phyloP scores from a whole-genome alignment of 2,113 vertebrate species.

The Lathamus discolor region DNA sequence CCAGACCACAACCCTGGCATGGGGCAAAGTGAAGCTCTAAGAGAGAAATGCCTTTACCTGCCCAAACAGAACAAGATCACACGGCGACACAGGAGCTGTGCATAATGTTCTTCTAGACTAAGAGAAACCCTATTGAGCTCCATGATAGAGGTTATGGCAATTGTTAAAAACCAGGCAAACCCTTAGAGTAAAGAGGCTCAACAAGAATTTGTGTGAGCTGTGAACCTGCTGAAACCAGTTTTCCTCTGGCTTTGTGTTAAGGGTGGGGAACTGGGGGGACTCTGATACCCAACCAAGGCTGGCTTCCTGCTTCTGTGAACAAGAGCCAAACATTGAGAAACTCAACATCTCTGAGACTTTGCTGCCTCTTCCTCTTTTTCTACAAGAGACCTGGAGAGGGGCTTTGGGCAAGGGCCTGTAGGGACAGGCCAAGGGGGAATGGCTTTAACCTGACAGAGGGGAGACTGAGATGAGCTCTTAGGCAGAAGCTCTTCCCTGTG shows the following conservation, averaged over 20 bases:
- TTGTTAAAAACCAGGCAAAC: fast-evolving
- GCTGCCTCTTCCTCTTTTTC: not conserved
- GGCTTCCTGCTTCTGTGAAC: fast-evolving
- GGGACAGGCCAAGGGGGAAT: too few species aligned
- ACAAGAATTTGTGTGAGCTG: not conserved
- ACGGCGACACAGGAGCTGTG: not conserved
- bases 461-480: too few species aligned
- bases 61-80: not conserved
- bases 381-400: too few species aligned
- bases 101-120: fast-evolving
- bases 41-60: not conserved
- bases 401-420: too few species aligned
- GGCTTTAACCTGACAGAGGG: too few species aligned
- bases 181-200: not conserved
- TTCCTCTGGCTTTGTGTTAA: not conserved
- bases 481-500: too few species aligned
- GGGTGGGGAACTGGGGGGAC: not conserved
- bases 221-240: not conserved
- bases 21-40: fast-evolving
- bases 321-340: not conserved
- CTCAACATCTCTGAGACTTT: not conserved
- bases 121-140: not conserved
- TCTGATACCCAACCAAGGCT: not conserved
- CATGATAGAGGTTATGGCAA: not conserved
- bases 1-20: fast-evolving